Conservation (phyloP, 2,797 vertebrate genomes). For the Hydrocynus forskahlii region DNA sequence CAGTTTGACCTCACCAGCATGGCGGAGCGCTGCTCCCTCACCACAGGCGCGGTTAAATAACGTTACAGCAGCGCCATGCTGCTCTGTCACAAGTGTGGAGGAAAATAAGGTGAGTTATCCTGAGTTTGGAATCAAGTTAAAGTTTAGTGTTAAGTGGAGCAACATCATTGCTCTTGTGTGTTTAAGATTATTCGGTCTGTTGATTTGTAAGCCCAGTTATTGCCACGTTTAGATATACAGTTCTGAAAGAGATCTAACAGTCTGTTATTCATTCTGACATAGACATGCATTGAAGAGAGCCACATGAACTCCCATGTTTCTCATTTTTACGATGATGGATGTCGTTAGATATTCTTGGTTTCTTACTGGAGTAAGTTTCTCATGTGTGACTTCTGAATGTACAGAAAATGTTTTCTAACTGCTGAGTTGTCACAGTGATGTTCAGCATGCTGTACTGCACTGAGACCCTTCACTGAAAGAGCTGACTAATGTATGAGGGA, state of each 20-base stretch:
- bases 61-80: slow-evolving; percentile 30
- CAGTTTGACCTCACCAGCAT: slow-evolving; percentile 50
- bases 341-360: no score
- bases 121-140: slow-evolving; percentile 26
- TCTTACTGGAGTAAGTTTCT: background rate
- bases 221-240: no score
- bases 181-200: background rate
- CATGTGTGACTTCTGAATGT: background rate
- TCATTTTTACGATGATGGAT: no score
- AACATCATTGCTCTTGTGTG: background rate
- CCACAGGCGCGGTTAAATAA: slow-evolving; percentile 57
- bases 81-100: background rate
- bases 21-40: slow-evolving; percentile 3
- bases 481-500: no score
- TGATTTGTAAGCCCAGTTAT: background rate
- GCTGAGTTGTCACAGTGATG: no score
- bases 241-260: no score
- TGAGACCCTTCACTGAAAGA: no score
- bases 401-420: background rate
- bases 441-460: no score
- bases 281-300: background rate
- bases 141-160: background rate
- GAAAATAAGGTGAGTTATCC: background rate
- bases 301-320: no score
- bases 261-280: no score